Conservation (phyloP, 2,888 invertebrate genomes). For the Melanchra persicariae region DNA sequence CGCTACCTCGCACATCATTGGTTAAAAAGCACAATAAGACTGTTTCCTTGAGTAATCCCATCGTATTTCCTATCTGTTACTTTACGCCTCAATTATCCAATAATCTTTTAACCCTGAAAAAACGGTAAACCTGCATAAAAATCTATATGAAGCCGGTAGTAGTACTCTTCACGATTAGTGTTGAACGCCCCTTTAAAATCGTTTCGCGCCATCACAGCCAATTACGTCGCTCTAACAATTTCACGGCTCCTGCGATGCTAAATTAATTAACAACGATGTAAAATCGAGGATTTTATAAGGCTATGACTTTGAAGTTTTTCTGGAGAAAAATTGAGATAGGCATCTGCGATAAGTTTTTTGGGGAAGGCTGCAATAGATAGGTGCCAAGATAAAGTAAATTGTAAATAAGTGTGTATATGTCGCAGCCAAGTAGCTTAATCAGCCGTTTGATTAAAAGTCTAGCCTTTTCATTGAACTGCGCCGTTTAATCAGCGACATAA, state of each 20-base stretch:
- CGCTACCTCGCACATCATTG: no score
- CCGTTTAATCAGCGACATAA: no score
- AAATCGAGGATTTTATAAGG: slow-evolving; percentile 37
- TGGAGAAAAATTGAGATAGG: not conserved
- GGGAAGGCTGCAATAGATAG: not conserved
- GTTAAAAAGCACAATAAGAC: not conserved
- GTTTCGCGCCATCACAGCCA: slow-evolving; percentile 64
- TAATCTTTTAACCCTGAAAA: slow-evolving; percentile 9
- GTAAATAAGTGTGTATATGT: no score
- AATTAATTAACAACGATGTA: slow-evolving; percentile 59
- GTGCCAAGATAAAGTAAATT: no score
- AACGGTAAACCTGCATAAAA: slow-evolving; percentile 22
- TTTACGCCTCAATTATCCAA: slow-evolving; percentile 20
- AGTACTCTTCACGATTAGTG: slow-evolving; percentile 3
- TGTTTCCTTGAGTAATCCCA: not conserved
- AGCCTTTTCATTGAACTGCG: no score
- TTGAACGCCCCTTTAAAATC: slow-evolving; percentile 46
- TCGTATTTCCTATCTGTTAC: not conserved
- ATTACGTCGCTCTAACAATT: slow-evolving; percentile 68
- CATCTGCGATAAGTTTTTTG: not conserved
- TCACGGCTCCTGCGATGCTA: slow-evolving; percentile 55
- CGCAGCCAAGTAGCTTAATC: no score
- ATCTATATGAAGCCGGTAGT: slow-evolving; percentile 14
- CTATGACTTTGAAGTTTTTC: not conserved
- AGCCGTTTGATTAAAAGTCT: no score